Evolutionary conservation across 1,140 invertebrate genomes (phyloP).

Genomic region (Drosophila triauraria): DNA sequence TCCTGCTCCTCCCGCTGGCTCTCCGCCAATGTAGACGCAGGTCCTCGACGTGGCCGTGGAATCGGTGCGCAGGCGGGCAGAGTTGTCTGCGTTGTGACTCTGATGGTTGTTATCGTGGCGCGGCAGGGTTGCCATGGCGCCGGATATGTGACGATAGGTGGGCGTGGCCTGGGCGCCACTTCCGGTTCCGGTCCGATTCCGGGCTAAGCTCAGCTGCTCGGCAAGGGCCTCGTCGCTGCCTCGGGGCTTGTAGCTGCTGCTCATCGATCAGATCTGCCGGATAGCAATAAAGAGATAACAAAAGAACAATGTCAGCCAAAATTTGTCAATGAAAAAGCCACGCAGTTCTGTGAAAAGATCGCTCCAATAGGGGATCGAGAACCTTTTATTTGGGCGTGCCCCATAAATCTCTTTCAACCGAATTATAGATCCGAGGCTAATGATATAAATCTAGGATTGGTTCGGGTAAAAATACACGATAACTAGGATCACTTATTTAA

Average conservation of each 20-base stretch:
- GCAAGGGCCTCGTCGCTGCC: slow-evolving; percentile 73
- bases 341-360: not conserved
- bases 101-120: slow-evolving; percentile 56
- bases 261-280: slow-evolving; percentile 74
- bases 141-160: slow-evolving; percentile 63
- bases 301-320: slow-evolving; percentile 17
- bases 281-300: slow-evolving; percentile 13
- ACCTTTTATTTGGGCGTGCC: slow-evolving; percentile 13
- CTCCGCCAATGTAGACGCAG: slow-evolving; percentile 75
- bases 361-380: slow-evolving; percentile 6
- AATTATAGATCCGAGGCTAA: not conserved
- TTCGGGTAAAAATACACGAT: too few species aligned
- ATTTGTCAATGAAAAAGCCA: not conserved
- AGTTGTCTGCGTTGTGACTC: slow-evolving; percentile 29
- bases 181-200: slow-evolving; percentile 32
- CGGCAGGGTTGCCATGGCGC: slow-evolving; percentile 69
- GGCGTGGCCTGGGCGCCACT: slow-evolving; percentile 52
- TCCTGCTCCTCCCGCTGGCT: slow-evolving; percentile 21
- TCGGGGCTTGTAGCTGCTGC: slow-evolving; percentile 56
- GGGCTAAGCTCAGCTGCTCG: slow-evolving; percentile 68
- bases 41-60: slow-evolving; percentile 59
- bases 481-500: not conserved
- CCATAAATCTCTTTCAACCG: not conserved
- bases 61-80: slow-evolving; percentile 62
- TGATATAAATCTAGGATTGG: slow-evolving; percentile 4